A percentile compares a stretch with the other conserved stretches of the same genome.
These are phyloP conservation scores for Myrmecophaga tridactyla DNA, from an alignment of 2,113 vertebrate genomes.

Conservation along the genomic window DNA sequence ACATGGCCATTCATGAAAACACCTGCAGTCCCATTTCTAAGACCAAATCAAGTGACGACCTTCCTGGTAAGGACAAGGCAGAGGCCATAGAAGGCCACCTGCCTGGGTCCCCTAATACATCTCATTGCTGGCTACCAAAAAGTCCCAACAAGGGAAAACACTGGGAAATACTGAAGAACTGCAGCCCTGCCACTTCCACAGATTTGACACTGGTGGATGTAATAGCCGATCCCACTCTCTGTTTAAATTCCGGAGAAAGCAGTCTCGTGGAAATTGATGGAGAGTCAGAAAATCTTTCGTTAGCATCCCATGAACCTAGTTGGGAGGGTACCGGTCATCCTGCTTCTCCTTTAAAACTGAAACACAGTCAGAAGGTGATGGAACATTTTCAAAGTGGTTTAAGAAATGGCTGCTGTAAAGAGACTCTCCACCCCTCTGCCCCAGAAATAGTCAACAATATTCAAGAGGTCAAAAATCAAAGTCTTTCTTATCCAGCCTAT, in stretches of 20 bases:
- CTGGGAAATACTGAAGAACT: slow-evolving; percentile 42
- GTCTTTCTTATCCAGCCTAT: neutral
- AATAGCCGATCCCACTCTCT: slow-evolving; percentile 67
- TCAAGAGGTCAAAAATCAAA: slow-evolving; percentile 55
- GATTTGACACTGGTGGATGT: slow-evolving; percentile 52
- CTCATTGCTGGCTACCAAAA: slow-evolving; percentile 71
- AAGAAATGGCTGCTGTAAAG: neutral
- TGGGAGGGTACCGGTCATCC: slow-evolving; percentile 70
- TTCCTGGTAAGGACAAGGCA: slow-evolving; percentile 61
- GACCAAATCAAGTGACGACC: slow-evolving; percentile 74
- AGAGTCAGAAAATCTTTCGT: slow-evolving; percentile 81
- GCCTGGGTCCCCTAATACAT: slow-evolving; percentile 60
- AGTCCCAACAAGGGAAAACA: slow-evolving; percentile 55
- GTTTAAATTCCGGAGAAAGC: slow-evolving; percentile 81
- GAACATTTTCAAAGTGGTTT: neutral
- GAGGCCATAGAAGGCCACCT: slow-evolving; percentile 42
- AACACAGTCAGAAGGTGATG: slow-evolving; percentile 29
- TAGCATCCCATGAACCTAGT: slow-evolving; percentile 63
- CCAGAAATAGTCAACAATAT: neutral
- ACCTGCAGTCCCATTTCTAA: slow-evolving; percentile 80
- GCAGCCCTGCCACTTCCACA: slow-evolving; percentile 56
- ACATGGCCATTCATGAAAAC: slow-evolving; percentile 85
- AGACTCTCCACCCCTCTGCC: slow-evolving; percentile 19
- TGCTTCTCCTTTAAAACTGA: slow-evolving; percentile 76
- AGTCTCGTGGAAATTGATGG: slow-evolving; percentile 88